phyloP scores from a whole-genome alignment of 2,113 vertebrate species.

The rabbit (Oryctolagus cuniculus) region mOryCun1.1 NC_091441.1:77870001-77870500 shows the following conservation, averaged over 20 bases:
- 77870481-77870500: conserved; percentile 34
- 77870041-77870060: neutral
- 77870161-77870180: neutral
- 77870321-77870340: conserved; percentile 52
- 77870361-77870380: conserved; percentile 45
- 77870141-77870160: neutral
- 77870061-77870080: neutral
- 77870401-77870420: neutral
- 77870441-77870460: conserved; percentile 45
- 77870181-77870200: conserved; percentile 52
- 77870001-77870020: neutral
- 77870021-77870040: neutral
- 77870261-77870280: conserved; percentile 54
- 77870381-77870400: conserved; percentile 43
- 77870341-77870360: conserved; percentile 27
- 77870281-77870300: conserved; percentile 71
- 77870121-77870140: neutral
- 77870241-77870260: conserved; percentile 57
- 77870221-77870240: conserved; percentile 60
- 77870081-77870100: neutral
- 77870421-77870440: conserved; percentile 61
- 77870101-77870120: neutral
- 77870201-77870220: conserved; percentile 30
- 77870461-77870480: conserved; percentile 63
- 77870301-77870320: conserved; percentile 72